These are phyloP conservation scores for Agriopis marginaria DNA, from an alignment of 2,888 invertebrate species.

Conservation along the genomic window DNA sequence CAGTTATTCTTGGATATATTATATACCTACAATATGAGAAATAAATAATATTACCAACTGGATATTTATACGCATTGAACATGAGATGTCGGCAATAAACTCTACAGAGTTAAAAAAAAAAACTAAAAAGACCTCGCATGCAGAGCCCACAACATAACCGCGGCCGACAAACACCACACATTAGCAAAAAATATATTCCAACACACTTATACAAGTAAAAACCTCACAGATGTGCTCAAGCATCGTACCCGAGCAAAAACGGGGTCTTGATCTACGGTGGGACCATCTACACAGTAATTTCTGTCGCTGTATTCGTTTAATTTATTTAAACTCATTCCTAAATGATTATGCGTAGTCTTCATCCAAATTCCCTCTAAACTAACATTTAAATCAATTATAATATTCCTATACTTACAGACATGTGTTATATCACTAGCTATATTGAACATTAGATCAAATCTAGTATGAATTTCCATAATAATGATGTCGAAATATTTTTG, in stretches of 20 bases:
- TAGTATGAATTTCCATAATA: conserved; percentile 4
- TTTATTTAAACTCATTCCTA: conserved; percentile 13
- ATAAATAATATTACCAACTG: neutral
- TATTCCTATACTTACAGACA: neutral
- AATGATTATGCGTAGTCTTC: neutral
- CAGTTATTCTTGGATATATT: too few species aligned
- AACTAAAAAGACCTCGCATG: conserved; percentile 62
- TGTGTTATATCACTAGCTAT: neutral
- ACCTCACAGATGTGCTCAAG: conserved; percentile 79
- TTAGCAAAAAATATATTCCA: conserved; percentile 62
- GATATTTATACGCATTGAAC: neutral
- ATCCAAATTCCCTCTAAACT: neutral
- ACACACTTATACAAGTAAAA: conserved; percentile 63
- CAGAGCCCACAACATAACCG: conserved; percentile 60
- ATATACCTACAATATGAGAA: too few species aligned
- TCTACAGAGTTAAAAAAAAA: conserved; percentile 61
- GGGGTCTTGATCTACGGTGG: conserved; percentile 57
- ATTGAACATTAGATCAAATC: conserved; percentile 2
- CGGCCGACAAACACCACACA: conserved; percentile 58
- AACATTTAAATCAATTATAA: conserved; percentile 7
- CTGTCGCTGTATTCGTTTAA: conserved; percentile 11
- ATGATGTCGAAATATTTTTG: neutral
- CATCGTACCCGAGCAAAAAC: conserved; percentile 70
- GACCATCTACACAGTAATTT: conserved; percentile 23
- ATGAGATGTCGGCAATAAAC: conserved; percentile 43